These are phyloP conservation scores for Drosophila rubida DNA, from an alignment of 2,888 invertebrate genomes.

Conservation along the genomic window DNA sequence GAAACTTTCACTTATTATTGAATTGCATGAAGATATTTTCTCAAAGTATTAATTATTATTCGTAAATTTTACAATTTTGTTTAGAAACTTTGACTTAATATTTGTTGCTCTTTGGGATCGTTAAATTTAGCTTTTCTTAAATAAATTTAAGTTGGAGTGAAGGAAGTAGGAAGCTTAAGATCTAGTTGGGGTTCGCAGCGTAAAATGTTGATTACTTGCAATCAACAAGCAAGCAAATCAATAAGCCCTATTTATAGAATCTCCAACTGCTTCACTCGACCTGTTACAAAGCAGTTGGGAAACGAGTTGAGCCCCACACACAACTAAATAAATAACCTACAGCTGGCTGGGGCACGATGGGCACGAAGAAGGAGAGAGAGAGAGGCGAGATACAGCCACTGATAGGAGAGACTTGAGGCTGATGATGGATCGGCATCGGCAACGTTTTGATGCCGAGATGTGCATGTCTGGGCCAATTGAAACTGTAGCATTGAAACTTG, in stretches of 20 bases:
- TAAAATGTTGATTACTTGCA: too few relatives aligned
- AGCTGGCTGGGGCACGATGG: not conserved
- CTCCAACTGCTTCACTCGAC: not conserved
- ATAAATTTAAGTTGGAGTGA: too few relatives aligned
- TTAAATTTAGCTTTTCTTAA: too few relatives aligned
- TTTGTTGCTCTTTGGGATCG: too few relatives aligned
- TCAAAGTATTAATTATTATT: too few relatives aligned
- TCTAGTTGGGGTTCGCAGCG: too few relatives aligned
- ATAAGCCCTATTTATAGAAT: not conserved
- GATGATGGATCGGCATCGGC: conserved; percentile 59
- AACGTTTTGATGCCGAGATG: conserved; percentile 43
- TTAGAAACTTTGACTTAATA: too few relatives aligned
- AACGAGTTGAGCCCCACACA: conserved; percentile 21
- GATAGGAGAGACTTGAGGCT: conserved; percentile 35
- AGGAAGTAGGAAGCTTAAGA: too few relatives aligned
- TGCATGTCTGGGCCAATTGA: conserved; percentile 50
- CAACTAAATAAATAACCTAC: conserved; percentile 25
- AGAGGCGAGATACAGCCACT: conserved; percentile 41
- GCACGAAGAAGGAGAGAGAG: not conserved
- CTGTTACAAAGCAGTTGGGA: conserved; percentile 20
- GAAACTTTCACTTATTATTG: too few relatives aligned
- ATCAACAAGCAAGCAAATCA: not conserved
- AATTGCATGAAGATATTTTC: too few relatives aligned
- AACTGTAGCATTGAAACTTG: conserved; percentile 51
- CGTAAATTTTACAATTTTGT: too few relatives aligned